Conservation (phyloP, 2,888 invertebrate species). For the Agrochola litura region DNA sequence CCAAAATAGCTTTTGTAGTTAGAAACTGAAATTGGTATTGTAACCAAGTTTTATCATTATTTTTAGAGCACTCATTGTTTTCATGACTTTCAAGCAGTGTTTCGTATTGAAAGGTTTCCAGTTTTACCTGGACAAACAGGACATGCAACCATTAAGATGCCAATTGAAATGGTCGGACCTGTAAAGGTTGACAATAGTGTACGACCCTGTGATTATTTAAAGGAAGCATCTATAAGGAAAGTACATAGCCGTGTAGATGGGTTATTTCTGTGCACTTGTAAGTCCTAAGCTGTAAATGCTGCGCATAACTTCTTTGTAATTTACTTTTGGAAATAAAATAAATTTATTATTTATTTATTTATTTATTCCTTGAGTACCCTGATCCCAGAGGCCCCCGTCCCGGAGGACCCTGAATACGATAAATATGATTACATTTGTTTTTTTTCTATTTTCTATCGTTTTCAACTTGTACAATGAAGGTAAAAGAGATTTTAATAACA, state of each 20-base stretch:
- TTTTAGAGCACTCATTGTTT: constrained; percentile 9
- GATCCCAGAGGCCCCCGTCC: too few relatives aligned
- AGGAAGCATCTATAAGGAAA: background rate
- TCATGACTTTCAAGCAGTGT: constrained; percentile 3
- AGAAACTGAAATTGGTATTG: constrained; percentile 34
- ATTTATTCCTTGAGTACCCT: too few relatives aligned
- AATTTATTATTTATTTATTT: too few relatives aligned
- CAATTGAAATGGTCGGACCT: background rate
- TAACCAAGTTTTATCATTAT: constrained; percentile 26
- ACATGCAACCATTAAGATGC: too few relatives aligned
- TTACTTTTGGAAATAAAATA: too few relatives aligned
- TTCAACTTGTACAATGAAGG: background rate
- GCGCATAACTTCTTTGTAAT: too few relatives aligned
- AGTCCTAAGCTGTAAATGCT: too few relatives aligned
- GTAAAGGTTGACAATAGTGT: constrained; percentile 4
- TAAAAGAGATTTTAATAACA: background rate
- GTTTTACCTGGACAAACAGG: background rate
- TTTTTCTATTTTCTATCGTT: too few relatives aligned
- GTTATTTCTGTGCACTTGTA: too few relatives aligned
- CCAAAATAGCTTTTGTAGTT: constrained; percentile 30
- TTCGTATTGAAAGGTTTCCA: background rate
- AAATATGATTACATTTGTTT: too few relatives aligned
- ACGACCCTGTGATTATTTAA: background rate
- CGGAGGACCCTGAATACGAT: too few relatives aligned
- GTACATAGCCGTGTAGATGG: too few relatives aligned